These are phyloP conservation scores for Drosophila jambulina DNA, from an alignment of 1,140 invertebrate species.

Conservation along the genomic window DNA sequence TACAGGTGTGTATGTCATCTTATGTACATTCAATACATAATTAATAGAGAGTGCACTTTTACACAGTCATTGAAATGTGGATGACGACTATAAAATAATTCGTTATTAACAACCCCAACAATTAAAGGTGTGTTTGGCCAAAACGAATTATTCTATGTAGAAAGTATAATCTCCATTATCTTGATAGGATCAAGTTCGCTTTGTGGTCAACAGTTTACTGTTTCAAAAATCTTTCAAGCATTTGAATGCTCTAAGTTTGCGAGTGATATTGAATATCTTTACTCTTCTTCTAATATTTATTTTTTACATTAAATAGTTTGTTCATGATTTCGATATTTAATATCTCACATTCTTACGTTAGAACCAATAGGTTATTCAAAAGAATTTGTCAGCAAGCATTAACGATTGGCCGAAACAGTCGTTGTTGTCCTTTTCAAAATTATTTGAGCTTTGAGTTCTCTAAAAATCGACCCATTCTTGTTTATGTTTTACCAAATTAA, in stretches of 20 bases:
- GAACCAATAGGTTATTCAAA: not conserved
- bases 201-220: not conserved
- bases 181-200: not conserved
- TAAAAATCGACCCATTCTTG: slow-evolving; percentile 24
- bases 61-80: not conserved
- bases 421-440: slow-evolving; percentile 17
- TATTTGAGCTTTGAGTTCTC: slow-evolving; percentile 15
- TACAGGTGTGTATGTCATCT: not conserved
- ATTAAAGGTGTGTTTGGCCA: not conserved
- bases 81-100: not conserved
- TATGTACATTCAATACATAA: not conserved
- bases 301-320: slow-evolving; percentile 7
- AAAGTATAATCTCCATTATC: not conserved
- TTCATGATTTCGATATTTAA: slow-evolving; percentile 17
- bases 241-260: not conserved
- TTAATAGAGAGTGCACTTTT: not conserved
- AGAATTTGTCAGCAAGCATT: slow-evolving; percentile 3
- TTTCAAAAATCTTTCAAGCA: not conserved
- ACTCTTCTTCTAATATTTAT: slow-evolving; percentile 2
- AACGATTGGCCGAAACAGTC: not conserved
- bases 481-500: slow-evolving; percentile 52
- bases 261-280: slow-evolving; percentile 9
- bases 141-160: slow-evolving; percentile 1
- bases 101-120: not conserved
- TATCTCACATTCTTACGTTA: slow-evolving; percentile 4